Evolutionary conservation across 2,888 invertebrate species (phyloP).

Genomic region (Odontocolon sp.): DNA sequence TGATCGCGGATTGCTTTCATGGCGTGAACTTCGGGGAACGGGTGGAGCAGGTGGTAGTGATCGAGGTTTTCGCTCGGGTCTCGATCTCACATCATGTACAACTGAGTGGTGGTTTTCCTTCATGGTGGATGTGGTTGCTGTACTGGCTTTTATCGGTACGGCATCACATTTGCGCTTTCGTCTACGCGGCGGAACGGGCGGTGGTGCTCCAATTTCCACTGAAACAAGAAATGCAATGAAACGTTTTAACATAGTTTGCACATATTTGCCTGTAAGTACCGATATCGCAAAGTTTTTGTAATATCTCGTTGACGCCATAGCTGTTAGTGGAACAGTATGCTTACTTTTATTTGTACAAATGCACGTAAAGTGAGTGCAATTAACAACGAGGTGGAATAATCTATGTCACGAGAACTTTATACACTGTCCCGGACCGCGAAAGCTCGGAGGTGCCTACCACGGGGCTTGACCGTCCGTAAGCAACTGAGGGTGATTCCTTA

Average conservation of each 20-base stretch:
- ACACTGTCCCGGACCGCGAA: constrained; percentile 56
- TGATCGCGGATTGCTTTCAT: constrained; percentile 47
- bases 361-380: background rate
- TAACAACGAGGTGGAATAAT: background rate
- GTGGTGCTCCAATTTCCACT: constrained; percentile 69
- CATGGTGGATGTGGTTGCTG: constrained; percentile 40
- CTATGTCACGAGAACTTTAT: constrained; percentile 21
- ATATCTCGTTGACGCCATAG: too few species aligned
- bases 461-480: constrained; percentile 71
- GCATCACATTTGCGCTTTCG: constrained; percentile 70
- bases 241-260: background rate
- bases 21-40: constrained; percentile 43
- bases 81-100: constrained; percentile 6
- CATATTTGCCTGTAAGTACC: background rate
- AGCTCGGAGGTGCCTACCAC: constrained; percentile 67
- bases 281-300: too few species aligned
- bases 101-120: constrained; percentile 32
- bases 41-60: constrained; percentile 62
- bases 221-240: constrained; percentile 52
- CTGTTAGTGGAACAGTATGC: constrained; percentile 16
- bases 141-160: constrained; percentile 51
- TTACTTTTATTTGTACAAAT: constrained; percentile 66
- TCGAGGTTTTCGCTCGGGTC: constrained; percentile 63
- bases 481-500: constrained; percentile 77
- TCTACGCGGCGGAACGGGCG: constrained; percentile 78